Percentiles rank a stretch among this genome's conserved stretches.
Evolutionary conservation across 2,888 invertebrate species (phyloP).

Genomic region (Andrena praecox): DNA sequence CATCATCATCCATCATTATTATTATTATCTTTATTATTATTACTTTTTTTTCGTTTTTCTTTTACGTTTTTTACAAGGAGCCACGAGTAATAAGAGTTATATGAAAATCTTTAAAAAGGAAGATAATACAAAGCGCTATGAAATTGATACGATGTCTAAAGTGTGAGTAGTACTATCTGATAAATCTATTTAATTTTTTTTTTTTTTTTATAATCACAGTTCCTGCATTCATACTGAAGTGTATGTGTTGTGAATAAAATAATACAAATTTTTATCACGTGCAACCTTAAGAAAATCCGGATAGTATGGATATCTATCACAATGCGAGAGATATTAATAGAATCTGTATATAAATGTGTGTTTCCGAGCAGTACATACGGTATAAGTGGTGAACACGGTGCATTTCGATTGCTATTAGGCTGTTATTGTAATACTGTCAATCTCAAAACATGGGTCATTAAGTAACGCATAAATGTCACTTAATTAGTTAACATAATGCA

Average conservation of each 20-base stretch:
- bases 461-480: constrained; percentile 30
- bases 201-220: constrained; percentile 66
- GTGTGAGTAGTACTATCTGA: constrained; percentile 49
- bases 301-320: constrained; percentile 59
- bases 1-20: neutral
- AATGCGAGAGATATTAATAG: constrained; percentile 62
- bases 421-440: constrained; percentile 8
- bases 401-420: constrained; percentile 59
- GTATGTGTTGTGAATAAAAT: constrained; percentile 58
- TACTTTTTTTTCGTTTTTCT: constrained; percentile 17
- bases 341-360: constrained; percentile 64
- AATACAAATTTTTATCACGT: constrained; percentile 55
- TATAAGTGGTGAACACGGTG: constrained; percentile 62
- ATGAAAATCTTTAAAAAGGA: constrained; percentile 42
- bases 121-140: constrained; percentile 48
- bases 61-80: constrained; percentile 33
- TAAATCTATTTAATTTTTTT: constrained; percentile 65
- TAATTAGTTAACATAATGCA: constrained; percentile 17
- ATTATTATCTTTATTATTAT: constrained; percentile 6
- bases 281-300: constrained; percentile 56
- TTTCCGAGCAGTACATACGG: constrained; percentile 57
- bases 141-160: constrained; percentile 56
- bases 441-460: neutral
- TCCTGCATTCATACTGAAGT: constrained; percentile 56
- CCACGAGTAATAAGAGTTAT: constrained; percentile 37